Base-by-base conservation (phyloP, 2,888 invertebrate species). In the Cosmorhoe ocellata region DNA sequence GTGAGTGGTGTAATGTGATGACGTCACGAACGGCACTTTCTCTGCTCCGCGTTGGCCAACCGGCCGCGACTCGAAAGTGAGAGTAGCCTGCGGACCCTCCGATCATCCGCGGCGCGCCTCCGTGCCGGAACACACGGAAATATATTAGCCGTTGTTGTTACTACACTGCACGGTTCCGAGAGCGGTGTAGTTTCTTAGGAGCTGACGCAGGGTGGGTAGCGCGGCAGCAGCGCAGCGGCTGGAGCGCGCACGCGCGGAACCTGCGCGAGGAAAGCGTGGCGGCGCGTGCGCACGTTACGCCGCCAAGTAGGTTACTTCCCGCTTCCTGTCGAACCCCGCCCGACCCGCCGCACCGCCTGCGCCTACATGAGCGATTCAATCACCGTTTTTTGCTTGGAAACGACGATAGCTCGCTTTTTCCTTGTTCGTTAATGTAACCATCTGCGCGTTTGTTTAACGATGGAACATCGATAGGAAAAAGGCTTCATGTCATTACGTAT, bases 241-340 rank as follows among this genome's bases (percentile, higher is more conserved):
- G 24, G 28, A 13, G 26, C 49, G 68, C 66, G 61, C 69, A 61
- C 59, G 71, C 63, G 69, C 73, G 71, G 75, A 73, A 71, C 74
- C 36, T 32, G 48, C 67, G 70, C 69, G 66, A 69, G 71, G 76
- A 77, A 79, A 77, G 79, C 79, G 83, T 74, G 69, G 73, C 72
- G 61, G 69, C 67, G 64, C 51, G 53, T 51, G 57, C 51, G 75
- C 70, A 79, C 80, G 80, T 80, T 76, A 85, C 73, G 53, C 59
- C 63, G 62, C 58, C 76, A 76, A 80, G 67, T 84, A 60, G 82
- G 81, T 79, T 79, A 84, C 77, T 86, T 88, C 86, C 86, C 79
- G 67, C 75, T 88, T 88, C 88, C 87, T 79, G 62, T 10, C 57
- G 7, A 54, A 57, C 61, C 45, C 38, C 37, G 42, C 46, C 53